These are phyloP conservation scores for Pristis pectinata DNA, from an alignment of 2,797 vertebrate species.

Conservation along the genomic window DNA sequence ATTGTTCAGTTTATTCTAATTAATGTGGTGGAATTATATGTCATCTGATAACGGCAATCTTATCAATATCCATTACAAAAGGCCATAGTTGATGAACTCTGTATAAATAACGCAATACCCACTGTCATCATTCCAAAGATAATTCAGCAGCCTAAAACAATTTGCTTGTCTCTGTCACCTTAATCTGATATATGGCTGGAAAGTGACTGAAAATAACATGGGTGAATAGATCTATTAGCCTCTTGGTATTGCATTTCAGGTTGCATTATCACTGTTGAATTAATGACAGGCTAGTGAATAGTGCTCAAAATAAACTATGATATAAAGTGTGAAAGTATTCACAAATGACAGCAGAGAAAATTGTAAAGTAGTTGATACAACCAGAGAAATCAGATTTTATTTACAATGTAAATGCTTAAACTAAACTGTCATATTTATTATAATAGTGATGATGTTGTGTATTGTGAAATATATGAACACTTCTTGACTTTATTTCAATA, in stretches of 20 bases:
- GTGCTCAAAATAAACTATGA: background rate
- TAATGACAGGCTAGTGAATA: background rate
- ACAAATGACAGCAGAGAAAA: background rate
- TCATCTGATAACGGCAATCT: background rate
- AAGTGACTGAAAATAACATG: conserved; percentile 5
- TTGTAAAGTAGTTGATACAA: background rate
- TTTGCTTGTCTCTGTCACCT: background rate
- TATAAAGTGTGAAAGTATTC: background rate
- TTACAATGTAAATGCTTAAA: background rate
- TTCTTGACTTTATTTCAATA: background rate
- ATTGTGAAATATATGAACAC: background rate
- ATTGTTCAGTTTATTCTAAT: background rate
- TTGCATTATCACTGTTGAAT: background rate
- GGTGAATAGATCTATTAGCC: background rate
- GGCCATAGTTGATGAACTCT: background rate
- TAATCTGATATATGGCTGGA: conserved; percentile 13
- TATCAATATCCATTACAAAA: background rate
- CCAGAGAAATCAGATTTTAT: background rate
- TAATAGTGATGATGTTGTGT: background rate
- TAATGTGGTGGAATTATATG: background rate
- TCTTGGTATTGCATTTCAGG: conserved; percentile 5
- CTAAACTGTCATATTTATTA: background rate
- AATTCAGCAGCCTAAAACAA: background rate
- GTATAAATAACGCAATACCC: background rate
- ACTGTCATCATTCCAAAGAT: background rate